Evolutionary conservation across 2,113 vertebrate genomes (phyloP).

Genomic region (Bucco capensis): DNA sequence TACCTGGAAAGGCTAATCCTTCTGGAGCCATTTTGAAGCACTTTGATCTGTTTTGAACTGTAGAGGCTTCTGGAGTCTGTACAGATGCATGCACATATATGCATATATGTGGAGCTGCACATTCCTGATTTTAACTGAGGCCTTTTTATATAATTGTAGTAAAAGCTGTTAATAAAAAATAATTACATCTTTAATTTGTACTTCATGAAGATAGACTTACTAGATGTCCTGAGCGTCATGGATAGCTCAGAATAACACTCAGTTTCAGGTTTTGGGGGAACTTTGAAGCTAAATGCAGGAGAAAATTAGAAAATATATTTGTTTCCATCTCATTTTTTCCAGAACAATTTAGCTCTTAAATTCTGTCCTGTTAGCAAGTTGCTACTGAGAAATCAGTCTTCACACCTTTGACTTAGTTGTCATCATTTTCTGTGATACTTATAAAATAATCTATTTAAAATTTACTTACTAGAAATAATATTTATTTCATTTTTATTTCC

Average conservation of each 20-base stretch:
- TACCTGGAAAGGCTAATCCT: neutral
- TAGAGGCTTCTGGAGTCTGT: neutral
- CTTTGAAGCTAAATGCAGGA: neutral
- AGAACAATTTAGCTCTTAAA: neutral
- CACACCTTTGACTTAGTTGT: neutral
- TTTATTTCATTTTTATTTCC: no score
- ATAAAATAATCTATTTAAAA: neutral
- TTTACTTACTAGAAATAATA: neutral
- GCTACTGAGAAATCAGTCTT: neutral
- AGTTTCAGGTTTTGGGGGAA: neutral
- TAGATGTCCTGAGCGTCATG: neutral
- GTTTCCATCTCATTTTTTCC: neutral
- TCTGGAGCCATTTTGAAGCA: neutral
- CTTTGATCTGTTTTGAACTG: neutral
- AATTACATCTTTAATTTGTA: neutral
- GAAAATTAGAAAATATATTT: neutral
- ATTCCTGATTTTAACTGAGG: neutral
- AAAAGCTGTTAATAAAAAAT: neutral
- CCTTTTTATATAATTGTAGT: neutral
- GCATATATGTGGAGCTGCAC: neutral
- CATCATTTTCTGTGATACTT: neutral
- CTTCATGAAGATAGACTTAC: neutral
- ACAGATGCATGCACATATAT: fast-evolving
- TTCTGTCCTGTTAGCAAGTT: neutral
- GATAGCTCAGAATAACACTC: neutral